phyloP scores from a whole-genome alignment of 2,888 invertebrate genomes.

The Scaptomyza cyrtandrae region DNA sequence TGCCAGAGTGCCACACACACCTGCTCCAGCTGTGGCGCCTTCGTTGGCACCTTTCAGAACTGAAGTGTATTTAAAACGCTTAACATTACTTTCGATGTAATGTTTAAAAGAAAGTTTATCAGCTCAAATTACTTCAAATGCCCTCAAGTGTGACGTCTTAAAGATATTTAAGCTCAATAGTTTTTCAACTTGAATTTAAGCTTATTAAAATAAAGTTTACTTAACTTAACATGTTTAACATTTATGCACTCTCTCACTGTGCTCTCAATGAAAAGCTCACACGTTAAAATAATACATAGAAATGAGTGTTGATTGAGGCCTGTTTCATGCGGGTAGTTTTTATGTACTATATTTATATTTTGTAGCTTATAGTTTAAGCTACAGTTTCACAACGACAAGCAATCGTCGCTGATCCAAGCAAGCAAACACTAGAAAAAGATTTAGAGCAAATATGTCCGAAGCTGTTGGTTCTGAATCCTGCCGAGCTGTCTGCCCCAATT shows the following conservation, averaged over 20 bases:
- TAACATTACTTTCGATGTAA: background rate
- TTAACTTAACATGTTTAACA: background rate
- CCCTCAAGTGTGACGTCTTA: no score
- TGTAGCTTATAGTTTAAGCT: no score
- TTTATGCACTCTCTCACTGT: background rate
- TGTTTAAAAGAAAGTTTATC: background rate
- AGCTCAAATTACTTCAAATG: background rate
- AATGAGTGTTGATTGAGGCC: background rate
- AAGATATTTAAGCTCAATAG: background rate
- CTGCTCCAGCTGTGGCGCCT: slow-evolving; percentile 75
- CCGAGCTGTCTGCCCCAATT: slow-evolving; percentile 10
- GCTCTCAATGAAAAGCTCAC: background rate
- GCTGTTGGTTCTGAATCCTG: slow-evolving; percentile 19
- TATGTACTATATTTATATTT: no score
- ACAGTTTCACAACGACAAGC: background rate
- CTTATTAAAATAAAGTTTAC: background rate
- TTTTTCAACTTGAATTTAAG: background rate
- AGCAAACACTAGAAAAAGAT: background rate
- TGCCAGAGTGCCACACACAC: slow-evolving; percentile 78
- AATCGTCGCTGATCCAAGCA: background rate
- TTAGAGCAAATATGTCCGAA: slow-evolving; percentile 7
- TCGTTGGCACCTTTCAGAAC: slow-evolving; percentile 71
- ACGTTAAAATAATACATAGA: no score
- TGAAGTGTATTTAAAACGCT: slow-evolving; percentile 34
- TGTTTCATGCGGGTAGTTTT: background rate